Percentiles rank a stretch among this genome's conserved stretches.
Evolutionary conservation across 2,113 vertebrate genomes (phyloP).

Genomic region (Larimichthys crocea): DNA sequence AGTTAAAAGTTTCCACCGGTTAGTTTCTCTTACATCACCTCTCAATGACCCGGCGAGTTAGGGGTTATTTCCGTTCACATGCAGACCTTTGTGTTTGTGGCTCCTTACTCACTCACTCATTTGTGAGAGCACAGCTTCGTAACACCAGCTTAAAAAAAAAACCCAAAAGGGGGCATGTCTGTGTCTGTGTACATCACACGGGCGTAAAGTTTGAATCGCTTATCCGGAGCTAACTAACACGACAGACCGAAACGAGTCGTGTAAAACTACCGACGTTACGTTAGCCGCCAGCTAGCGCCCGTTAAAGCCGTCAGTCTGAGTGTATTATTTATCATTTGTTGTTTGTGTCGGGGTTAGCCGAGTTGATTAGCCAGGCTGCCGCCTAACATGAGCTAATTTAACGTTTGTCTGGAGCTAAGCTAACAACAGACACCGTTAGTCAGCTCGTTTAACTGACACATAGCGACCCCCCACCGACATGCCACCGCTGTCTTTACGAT

Average conservation of each 20-base stretch:
- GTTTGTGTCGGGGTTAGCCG: not conserved
- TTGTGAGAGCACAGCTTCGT: not conserved
- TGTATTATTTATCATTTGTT: not conserved
- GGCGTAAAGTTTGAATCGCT: not conserved
- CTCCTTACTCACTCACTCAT: not conserved
- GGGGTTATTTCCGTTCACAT: not conserved
- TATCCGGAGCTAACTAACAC: not conserved
- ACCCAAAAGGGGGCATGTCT: not conserved
- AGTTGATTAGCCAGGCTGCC: not conserved
- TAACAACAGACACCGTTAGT: slow-evolving; percentile 28
- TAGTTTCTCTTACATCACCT: not conserved
- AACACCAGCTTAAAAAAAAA: not conserved
- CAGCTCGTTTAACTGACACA: not conserved
- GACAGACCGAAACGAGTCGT: not conserved
- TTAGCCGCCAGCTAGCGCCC: slow-evolving; percentile 26
- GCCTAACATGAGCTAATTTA: not conserved
- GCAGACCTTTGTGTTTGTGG: not conserved
- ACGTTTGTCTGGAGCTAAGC: slow-evolving; percentile 20
- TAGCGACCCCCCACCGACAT: not conserved
- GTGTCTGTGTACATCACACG: not conserved
- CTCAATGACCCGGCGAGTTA: not conserved
- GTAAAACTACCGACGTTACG: not conserved
- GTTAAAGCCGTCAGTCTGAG: not conserved
- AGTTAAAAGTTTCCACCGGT: not conserved
- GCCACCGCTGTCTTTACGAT: not conserved